phyloP scores from a whole-genome alignment of 1,140 invertebrate species.

The Spodoptera litura region DNA sequence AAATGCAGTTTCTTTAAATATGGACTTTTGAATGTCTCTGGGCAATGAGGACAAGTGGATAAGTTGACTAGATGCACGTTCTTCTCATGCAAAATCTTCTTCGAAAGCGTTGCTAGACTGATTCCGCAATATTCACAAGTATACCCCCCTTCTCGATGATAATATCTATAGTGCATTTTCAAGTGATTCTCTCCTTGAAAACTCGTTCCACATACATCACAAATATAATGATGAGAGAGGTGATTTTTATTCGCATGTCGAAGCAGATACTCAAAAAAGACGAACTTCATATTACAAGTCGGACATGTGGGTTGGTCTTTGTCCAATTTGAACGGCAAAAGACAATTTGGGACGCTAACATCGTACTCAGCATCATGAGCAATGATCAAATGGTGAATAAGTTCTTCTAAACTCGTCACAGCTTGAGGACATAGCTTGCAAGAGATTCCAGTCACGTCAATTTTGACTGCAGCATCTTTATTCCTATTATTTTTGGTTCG shows the following conservation, averaged over 20 bases:
- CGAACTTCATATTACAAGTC: slow-evolving; percentile 77
- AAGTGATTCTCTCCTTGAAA: slow-evolving; percentile 81
- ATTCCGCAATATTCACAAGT: slow-evolving; percentile 73
- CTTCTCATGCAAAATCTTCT: slow-evolving; percentile 77
- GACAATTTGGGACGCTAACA: slow-evolving; percentile 74
- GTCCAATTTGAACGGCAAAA: slow-evolving; percentile 76
- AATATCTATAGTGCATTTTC: slow-evolving; percentile 80
- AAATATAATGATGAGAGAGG: slow-evolving; percentile 77
- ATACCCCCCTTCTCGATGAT: slow-evolving; percentile 77
- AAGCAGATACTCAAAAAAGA: slow-evolving; percentile 78
- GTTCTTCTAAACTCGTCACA: slow-evolving; percentile 66
- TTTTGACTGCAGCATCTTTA: slow-evolving; percentile 78
- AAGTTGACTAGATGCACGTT: slow-evolving; percentile 77
- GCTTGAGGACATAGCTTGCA: slow-evolving; percentile 71
- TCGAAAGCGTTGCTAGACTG: slow-evolving; percentile 69
- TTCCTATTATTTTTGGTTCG: slow-evolving; percentile 78
- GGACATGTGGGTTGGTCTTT: slow-evolving; percentile 74
- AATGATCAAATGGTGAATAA: slow-evolving; percentile 79
- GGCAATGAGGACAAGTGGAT: slow-evolving; percentile 71
- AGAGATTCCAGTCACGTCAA: slow-evolving; percentile 72
- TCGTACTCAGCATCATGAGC: slow-evolving; percentile 81
- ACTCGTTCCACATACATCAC: slow-evolving; percentile 77
- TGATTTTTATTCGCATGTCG: slow-evolving; percentile 80
- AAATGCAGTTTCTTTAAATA: slow-evolving; percentile 79
- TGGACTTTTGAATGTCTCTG: slow-evolving; percentile 78